A percentile compares a stretch with the other conserved stretches of the same genome.
phyloP scores from a whole-genome alignment of 2,888 invertebrate genomes.

The Orthosia incerta region DNA sequence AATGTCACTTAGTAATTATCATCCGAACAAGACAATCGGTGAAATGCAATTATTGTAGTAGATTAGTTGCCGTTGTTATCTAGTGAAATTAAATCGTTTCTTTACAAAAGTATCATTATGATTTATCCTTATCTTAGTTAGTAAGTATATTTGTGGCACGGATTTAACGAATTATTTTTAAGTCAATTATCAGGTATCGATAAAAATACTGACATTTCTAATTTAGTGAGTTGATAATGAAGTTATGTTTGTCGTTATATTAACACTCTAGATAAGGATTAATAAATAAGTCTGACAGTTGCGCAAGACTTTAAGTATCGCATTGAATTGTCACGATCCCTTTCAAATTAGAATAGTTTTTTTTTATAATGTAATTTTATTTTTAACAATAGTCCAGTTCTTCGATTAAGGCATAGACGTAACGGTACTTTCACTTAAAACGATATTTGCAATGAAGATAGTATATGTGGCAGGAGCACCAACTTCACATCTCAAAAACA shows the following conservation, averaged over 20 bases:
- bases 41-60: slow-evolving; percentile 73
- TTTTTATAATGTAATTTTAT: slow-evolving; percentile 11
- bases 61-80: slow-evolving; percentile 66
- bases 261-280: slow-evolving; percentile 60
- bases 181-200: slow-evolving; percentile 63
- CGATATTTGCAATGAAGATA: slow-evolving; percentile 74
- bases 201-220: slow-evolving; percentile 63
- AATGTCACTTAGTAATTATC: slow-evolving; percentile 73
- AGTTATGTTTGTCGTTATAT: slow-evolving; percentile 53
- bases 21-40: slow-evolving; percentile 70
- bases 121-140: slow-evolving; percentile 63
- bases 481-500: slow-evolving; percentile 85
- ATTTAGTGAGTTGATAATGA: slow-evolving; percentile 61
- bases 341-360: slow-evolving; percentile 39
- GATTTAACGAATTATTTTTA: slow-evolving; percentile 67
- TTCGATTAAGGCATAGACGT: slow-evolving; percentile 19
- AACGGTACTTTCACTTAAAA: slow-evolving; percentile 35
- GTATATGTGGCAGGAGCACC: slow-evolving; percentile 76
- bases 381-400: slow-evolving; percentile 23
- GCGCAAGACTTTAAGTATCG: slow-evolving; percentile 40
- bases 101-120: slow-evolving; percentile 58
- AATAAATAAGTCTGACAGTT: slow-evolving; percentile 48
- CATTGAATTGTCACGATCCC: slow-evolving; percentile 34
- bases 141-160: slow-evolving; percentile 55
- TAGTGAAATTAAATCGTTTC: slow-evolving; percentile 61